Base-by-base conservation (phyloP, 2,797 vertebrate species). In the Spinibarbus caldwelli region DNA sequence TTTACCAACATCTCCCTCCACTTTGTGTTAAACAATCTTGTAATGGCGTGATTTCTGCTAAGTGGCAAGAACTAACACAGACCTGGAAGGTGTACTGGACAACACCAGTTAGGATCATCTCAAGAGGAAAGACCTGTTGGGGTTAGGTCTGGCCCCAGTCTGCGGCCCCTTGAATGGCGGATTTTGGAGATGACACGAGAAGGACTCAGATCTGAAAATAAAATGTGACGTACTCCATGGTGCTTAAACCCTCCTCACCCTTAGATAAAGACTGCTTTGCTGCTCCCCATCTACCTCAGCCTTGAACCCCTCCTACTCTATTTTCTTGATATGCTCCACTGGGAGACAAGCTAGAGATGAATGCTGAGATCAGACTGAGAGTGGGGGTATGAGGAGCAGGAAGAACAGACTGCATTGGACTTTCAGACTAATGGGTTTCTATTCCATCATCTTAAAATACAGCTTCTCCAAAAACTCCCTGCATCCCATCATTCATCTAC, bases 221-320 rank as follows among this genome's bases (percentile, higher is more conserved):
- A 86, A 78, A 67, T 82, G 79, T 85, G 86, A 87, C 64, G 66
- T 83, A 80, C 83, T 89, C 80, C 80, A 66, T 87, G 88, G 88
- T 89, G 88, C 88, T 89, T 87, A 79, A 87, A 87, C 68, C 80
- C 80, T 70, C 71, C 15, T 34, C 15, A 64, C 70, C 78, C 47
- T 86, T 73, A 68, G 31, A 78, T 54, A 66, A 72, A 68, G 59
- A 81, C 21, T 57, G 70, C 67, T 72, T 67, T 54, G 80, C 80
- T 59, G 67, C 52, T 82, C 68, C 68, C 38, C 80, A 43, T 62
- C 70, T 79, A 73, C 80, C 64, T 82, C 83, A 78, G 62, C 70
- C 73, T 88, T 71, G 75, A 85, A 85, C 47, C 17, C 72, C 79
- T 64, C 68, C 78, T 68, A 72, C 57, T 57, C 70, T 23, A 62